A percentile compares a stretch with the other conserved stretches of the same genome.
Conservation (phyloP, 1,140 invertebrate genomes). For the Micrasema longulum region DNA sequence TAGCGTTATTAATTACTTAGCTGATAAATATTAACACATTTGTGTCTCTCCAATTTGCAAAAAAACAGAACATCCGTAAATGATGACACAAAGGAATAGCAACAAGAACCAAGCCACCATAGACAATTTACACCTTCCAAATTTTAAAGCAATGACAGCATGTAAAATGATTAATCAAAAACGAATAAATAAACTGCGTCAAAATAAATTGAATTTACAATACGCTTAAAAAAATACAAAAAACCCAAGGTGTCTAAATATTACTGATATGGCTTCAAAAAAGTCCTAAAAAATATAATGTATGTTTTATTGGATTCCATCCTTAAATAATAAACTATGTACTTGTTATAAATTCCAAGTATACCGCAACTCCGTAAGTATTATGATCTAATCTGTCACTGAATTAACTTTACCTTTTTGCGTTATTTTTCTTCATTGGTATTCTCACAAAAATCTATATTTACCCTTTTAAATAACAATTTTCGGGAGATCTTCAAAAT, state of each 20-base stretch:
- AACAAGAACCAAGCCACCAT: slow-evolving; percentile 38
- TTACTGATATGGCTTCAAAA: slow-evolving; percentile 18
- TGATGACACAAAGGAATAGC: slow-evolving; percentile 25
- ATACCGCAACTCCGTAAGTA: too few species aligned
- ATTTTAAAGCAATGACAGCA: slow-evolving; percentile 10
- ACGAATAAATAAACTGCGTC: background rate
- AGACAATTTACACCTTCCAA: slow-evolving; percentile 18
- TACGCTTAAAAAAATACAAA: slow-evolving; percentile 10
- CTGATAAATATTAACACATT: slow-evolving; percentile 43
- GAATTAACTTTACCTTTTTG: too few species aligned
- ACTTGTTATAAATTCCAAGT: too few species aligned
- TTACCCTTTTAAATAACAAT: too few species aligned
- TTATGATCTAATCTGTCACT: too few species aligned
- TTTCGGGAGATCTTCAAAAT: too few species aligned
- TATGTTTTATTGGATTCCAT: too few species aligned
- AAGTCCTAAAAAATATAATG: slow-evolving; percentile 7
- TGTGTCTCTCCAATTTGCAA: slow-evolving; percentile 21
- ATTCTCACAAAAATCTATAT: too few species aligned
- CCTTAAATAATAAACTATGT: too few species aligned
- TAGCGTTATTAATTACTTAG: slow-evolving; percentile 51
- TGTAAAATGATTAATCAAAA: background rate
- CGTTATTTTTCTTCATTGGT: too few species aligned
- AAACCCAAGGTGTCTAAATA: slow-evolving; percentile 18
- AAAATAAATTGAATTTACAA: background rate
- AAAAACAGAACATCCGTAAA: slow-evolving; percentile 3